phyloP scores from a whole-genome alignment of 2,888 invertebrate species.

The Ophion costatus region DNA sequence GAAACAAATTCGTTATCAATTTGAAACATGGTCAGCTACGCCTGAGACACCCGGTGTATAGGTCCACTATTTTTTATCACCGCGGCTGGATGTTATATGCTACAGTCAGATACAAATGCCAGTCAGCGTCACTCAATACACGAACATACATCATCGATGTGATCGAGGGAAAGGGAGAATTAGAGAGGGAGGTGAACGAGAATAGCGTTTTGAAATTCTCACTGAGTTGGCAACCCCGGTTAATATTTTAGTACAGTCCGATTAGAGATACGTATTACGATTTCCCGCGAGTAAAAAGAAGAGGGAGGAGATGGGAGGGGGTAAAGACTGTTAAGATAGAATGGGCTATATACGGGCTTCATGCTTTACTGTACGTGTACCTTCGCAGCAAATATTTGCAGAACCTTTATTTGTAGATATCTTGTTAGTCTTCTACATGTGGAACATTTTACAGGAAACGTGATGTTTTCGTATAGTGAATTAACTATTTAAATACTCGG shows the following conservation, averaged over 20 bases:
- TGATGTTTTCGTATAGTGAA: no score
- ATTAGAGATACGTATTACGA: neutral
- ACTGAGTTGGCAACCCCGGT: neutral
- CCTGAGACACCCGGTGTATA: neutral
- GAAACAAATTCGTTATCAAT: no score
- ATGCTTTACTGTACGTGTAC: neutral
- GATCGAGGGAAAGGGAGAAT: neutral
- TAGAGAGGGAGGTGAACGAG: neutral
- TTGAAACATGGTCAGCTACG: no score
- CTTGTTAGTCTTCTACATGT: neutral
- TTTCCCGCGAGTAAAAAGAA: neutral
- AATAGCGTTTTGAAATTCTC: neutral
- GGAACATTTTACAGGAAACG: neutral
- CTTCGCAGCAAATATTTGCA: neutral
- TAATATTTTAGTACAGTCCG: neutral
- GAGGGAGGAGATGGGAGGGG: neutral
- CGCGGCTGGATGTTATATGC: neutral
- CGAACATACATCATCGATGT: neutral
- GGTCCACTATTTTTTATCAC: neutral
- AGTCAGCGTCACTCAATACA: neutral
- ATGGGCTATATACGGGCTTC: neutral
- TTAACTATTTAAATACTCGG: no score
- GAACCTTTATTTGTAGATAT: neutral
- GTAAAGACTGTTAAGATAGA: neutral
- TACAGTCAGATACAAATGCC: neutral